Percentiles rank a stretch among this genome's conserved stretches.
These are phyloP conservation scores for Cichlasoma orientale DNA, from an alignment of 2,797 vertebrate species.

Conservation along the genomic window DNA sequence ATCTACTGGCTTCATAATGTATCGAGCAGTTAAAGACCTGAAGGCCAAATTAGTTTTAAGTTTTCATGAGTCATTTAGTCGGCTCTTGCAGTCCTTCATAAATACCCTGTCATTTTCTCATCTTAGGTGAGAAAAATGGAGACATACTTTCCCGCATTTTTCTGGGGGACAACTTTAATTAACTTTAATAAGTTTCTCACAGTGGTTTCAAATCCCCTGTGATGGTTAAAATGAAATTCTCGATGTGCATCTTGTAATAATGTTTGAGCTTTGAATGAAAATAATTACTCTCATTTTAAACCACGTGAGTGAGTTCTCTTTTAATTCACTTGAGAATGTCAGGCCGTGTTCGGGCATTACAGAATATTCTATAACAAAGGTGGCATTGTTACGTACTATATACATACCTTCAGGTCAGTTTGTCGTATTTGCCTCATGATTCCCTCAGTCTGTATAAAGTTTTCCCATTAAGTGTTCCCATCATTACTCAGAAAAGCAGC, in stretches of 20 bases:
- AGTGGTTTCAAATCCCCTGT: neutral
- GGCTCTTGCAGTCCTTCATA: neutral
- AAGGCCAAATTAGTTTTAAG: neutral
- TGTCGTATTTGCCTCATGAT: neutral
- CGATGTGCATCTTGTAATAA: neutral
- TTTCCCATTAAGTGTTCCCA: neutral
- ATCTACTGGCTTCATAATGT: conserved; percentile 50
- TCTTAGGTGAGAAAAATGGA: conserved; percentile 10
- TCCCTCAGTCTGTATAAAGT: neutral
- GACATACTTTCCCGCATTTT: neutral
- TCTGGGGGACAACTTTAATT: conserved; percentile 19
- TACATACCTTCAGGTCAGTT: neutral
- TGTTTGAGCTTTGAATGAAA: neutral
- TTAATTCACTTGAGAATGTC: neutral
- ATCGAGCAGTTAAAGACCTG: neutral
- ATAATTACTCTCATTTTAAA: neutral
- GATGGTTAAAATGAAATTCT: neutral
- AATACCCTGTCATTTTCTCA: conserved; percentile 9
- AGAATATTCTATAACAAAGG: neutral
- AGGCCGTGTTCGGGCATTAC: neutral
- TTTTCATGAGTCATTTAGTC: neutral
- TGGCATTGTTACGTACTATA: neutral
- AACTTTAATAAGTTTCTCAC: conserved; percentile 16
- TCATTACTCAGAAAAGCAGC: neutral
- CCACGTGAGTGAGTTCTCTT: neutral